Evolutionary conservation across 2,797 vertebrate species (phyloP), one percentile per base, ranked within the genome.

Genomic region (Acanthurus leucopareius): DNA sequence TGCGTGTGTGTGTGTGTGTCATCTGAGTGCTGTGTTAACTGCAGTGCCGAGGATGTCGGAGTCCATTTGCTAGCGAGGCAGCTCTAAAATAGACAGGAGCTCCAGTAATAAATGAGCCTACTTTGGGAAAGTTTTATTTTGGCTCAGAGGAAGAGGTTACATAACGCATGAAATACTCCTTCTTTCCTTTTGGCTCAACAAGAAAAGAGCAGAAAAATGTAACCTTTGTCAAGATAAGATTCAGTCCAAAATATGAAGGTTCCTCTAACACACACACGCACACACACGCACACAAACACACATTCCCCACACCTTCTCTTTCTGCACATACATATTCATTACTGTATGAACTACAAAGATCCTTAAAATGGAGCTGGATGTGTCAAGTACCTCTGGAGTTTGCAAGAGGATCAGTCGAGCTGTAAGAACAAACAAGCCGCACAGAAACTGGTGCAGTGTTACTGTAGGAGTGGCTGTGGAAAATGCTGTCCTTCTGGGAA

Each of bases 41-140:
- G 61, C 85, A 51, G 64, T 62, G 56, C 79, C 7, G 16, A 35
- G 64, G 72, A 86, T 69, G 80, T 87, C 86, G 82, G 85, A 82
- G 74, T 77, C 82, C 82, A 76, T 86, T 88, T 88, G 91, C 70
- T 72, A 77, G 73, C 49, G 14, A 54, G 65, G 83, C 82, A 57
- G 78, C 68, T 91, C 86, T 79, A 85, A 91, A 87, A 92, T 86
- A 89, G 88, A 88, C 76, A 70, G 69, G 62, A 86, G 73, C 66
- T 74, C 28, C 28, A 7, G 80, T 79, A 67, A 89, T 88, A 88
- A 82, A 88, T 85, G 84, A 82, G 65, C 66, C 87, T 66, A 70
- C 87, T 89, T 88, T 87, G 77, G 85, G 87, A 85, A 86, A 77
- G 85, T 89, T 91, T 80, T 83, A 82, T 91, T 90, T 88, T 84